Evolutionary conservation across 2,888 invertebrate genomes (phyloP).

Genomic region (Agrenia bidenticulata): DNA sequence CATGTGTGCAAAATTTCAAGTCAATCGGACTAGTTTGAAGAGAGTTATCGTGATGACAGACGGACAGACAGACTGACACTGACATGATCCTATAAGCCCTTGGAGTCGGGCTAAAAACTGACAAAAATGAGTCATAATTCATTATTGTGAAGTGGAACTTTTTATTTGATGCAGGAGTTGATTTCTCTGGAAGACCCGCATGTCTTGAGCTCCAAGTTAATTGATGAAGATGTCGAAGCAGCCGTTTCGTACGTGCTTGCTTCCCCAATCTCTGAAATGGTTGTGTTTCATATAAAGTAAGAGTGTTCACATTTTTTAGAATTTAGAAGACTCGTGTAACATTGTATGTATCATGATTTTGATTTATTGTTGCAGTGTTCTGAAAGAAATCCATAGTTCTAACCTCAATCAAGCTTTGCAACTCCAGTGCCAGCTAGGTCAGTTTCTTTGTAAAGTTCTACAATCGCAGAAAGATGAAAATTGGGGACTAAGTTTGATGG

Average conservation of each 20-base stretch:
- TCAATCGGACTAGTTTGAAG: too few relatives aligned
- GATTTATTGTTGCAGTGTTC: slow-evolving; percentile 58
- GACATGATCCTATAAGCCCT: too few relatives aligned
- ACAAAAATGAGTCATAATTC: too few relatives aligned
- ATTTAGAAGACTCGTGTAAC: too few relatives aligned
- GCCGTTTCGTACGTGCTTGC: slow-evolving; percentile 70
- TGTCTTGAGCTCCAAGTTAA: slow-evolving; percentile 68
- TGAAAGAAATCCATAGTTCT: slow-evolving; percentile 60
- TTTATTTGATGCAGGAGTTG: slow-evolving; percentile 56
- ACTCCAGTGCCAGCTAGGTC: slow-evolving; percentile 74
- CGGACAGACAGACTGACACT: too few relatives aligned
- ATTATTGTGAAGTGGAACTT: background rate
- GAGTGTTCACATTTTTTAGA: background rate
- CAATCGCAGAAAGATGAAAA: slow-evolving; percentile 90
- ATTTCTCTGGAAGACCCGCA: slow-evolving; percentile 68
- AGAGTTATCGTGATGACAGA: too few relatives aligned
- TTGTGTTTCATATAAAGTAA: slow-evolving; percentile 73
- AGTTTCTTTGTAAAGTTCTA: slow-evolving; percentile 76
- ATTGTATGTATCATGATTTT: too few relatives aligned
- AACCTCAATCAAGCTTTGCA: slow-evolving; percentile 68
- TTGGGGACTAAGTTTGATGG: slow-evolving; percentile 95
- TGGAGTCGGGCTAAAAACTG: too few relatives aligned
- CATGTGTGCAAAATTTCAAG: too few relatives aligned
- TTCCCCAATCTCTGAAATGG: slow-evolving; percentile 73
- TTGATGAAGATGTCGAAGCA: slow-evolving; percentile 69